Conservation (phyloP, 92 coral and sea anemone species). For the Palythoa grandis region DNA sequence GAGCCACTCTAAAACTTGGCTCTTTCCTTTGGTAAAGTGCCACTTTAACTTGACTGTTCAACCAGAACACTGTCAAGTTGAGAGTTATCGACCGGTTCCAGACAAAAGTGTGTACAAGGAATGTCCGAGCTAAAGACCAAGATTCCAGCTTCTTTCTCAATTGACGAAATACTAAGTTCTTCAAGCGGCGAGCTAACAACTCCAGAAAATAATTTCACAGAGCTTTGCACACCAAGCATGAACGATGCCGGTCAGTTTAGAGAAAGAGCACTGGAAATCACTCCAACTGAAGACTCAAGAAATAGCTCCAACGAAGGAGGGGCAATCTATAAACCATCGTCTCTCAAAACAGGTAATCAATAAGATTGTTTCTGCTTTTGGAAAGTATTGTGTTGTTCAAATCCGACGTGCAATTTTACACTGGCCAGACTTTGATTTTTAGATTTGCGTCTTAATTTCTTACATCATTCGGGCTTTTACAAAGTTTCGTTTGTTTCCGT, state of each 20-base stretch:
- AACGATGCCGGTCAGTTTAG: neutral
- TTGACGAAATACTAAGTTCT: conserved; percentile 78
- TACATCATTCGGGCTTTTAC: neutral
- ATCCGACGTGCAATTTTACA: conserved; percentile 5
- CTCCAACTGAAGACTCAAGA: conserved; percentile 10
- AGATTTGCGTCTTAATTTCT: neutral
- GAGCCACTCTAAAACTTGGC: conserved; percentile 43
- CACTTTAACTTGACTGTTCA: conserved; percentile 41
- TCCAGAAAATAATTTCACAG: conserved; percentile 7
- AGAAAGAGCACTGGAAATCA: conserved; percentile 10
- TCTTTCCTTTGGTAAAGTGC: conserved; percentile 41
- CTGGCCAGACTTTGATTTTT: conserved; percentile 25
- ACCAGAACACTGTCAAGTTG: conserved; percentile 34
- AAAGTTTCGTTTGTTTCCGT: neutral
- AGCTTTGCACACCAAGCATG: conserved; percentile 14
- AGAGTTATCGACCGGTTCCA: conserved; percentile 27
- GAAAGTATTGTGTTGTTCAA: neutral
- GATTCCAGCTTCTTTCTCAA: conserved; percentile 70
- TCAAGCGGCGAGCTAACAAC: conserved; percentile 15
- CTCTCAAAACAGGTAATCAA: conserved; percentile 32
- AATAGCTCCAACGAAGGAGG: conserved; percentile 18
- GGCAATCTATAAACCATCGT: conserved; percentile 15
- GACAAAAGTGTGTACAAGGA: neutral
- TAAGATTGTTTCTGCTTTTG: conserved; percentile 1
- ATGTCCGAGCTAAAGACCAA: conserved; percentile 40